phyloP scores from a whole-genome alignment of 2,888 invertebrate genomes.

The Drosophila koepferae region DNA sequence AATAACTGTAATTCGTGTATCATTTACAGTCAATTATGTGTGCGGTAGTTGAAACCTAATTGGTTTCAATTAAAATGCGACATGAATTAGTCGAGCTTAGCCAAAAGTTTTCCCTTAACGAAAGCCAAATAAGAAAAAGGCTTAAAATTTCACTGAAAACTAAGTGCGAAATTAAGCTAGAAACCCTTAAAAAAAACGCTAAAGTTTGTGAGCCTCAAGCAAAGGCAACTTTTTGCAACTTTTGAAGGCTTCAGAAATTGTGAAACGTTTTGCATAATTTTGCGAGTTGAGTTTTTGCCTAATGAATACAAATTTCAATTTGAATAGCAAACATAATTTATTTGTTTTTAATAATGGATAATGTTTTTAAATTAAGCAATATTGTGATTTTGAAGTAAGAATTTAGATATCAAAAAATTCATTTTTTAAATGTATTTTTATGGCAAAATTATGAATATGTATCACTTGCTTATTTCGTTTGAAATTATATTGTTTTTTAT shows the following conservation, averaged over 20 bases:
- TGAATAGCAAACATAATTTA: neutral
- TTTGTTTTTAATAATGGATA: too few species aligned
- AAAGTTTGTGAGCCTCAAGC: neutral
- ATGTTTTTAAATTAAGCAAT: too few species aligned
- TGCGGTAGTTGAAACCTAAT: neutral
- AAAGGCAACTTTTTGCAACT: neutral
- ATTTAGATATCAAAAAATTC: too few species aligned
- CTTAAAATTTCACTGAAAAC: neutral
- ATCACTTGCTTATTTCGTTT: too few species aligned
- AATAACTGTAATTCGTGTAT: neutral
- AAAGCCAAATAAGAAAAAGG: neutral
- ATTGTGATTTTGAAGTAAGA: too few species aligned
- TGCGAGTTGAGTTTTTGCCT: neutral
- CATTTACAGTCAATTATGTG: neutral
- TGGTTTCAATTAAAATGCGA: neutral
- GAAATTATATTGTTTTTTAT: too few species aligned
- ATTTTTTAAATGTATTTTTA: too few species aligned
- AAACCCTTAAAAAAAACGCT: neutral
- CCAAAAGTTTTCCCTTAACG: neutral
- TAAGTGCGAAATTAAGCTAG: neutral
- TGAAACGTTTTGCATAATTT: neutral
- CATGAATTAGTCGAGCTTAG: neutral
- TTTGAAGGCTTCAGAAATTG: neutral
- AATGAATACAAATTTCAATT: neutral
- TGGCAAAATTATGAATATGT: too few species aligned